phyloP scores from a whole-genome alignment of 2,113 vertebrate genomes.

The Eclectus roratus region DNA sequence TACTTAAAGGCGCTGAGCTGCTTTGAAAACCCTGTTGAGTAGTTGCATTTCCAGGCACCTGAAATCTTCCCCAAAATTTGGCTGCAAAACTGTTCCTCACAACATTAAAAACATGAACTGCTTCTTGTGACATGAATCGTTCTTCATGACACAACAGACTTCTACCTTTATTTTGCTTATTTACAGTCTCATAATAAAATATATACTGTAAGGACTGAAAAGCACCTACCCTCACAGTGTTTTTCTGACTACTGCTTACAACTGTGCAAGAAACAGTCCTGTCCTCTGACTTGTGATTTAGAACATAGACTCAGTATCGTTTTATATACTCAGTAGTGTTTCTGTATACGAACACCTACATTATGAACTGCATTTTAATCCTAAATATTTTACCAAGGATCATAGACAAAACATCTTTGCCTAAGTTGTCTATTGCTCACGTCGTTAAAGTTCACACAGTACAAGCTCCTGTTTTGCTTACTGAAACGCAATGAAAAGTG shows the following conservation, averaged over 20 bases:
- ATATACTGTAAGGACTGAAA: not conserved
- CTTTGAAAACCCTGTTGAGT: not conserved
- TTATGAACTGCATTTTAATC: not conserved
- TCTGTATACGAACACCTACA: not conserved
- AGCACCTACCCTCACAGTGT: not conserved
- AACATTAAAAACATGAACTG: not conserved
- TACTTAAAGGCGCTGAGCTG: not conserved
- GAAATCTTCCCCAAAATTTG: not conserved
- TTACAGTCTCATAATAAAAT: not conserved
- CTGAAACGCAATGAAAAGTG: not conserved
- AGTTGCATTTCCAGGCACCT: not conserved
- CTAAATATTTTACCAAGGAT: not conserved
- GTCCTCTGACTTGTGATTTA: not conserved
- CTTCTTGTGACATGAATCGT: not conserved
- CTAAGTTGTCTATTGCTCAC: fast-evolving
- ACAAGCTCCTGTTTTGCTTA: not conserved
- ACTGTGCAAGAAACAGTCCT: not conserved
- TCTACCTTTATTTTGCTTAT: not conserved
- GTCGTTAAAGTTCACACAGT: not conserved
- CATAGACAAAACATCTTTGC: not conserved
- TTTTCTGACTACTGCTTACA: not conserved
- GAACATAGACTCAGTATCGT: not conserved
- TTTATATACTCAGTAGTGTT: not conserved
- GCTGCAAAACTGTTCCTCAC: not conserved
- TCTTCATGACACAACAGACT: not conserved